Evolutionary conservation across 2,888 invertebrate species (phyloP).

Genomic region (Alloplasta piceator): DNA sequence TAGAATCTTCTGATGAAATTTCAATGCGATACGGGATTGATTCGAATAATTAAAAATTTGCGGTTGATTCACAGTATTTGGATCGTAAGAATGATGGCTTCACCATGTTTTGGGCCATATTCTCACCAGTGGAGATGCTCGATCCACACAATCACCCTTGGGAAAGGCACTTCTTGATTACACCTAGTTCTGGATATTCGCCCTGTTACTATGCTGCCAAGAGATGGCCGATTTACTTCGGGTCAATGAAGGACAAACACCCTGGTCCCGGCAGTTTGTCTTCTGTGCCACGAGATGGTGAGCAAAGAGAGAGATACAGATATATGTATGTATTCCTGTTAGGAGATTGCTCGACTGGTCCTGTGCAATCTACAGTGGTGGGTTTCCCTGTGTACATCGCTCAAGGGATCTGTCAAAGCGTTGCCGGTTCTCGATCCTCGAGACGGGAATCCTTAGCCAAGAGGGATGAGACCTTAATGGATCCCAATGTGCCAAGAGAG

Average conservation of each 20-base stretch:
- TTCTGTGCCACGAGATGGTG: not conserved
- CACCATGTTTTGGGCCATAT: too few relatives aligned
- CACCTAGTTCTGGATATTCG: too few relatives aligned
- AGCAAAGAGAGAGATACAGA: too few relatives aligned
- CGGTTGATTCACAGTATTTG: too few relatives aligned
- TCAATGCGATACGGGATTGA: too few relatives aligned
- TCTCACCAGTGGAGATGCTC: too few relatives aligned
- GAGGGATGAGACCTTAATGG: conserved; percentile 26
- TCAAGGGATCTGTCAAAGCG: conserved; percentile 19
- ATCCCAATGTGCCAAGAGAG: conserved; percentile 36
- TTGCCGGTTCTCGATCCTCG: conserved; percentile 20
- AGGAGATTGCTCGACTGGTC: not conserved
- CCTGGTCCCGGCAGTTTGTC: not conserved
- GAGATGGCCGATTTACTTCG: conserved; percentile 1
- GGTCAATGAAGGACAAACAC: conserved; percentile 3
- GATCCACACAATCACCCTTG: too few relatives aligned
- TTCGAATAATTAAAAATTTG: too few relatives aligned
- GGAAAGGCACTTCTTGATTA: too few relatives aligned
- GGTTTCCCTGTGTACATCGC: not conserved
- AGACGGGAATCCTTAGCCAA: conserved; percentile 17
- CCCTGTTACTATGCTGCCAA: too few relatives aligned
- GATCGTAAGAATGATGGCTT: too few relatives aligned
- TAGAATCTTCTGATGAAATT: too few relatives aligned
- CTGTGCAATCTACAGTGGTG: not conserved
- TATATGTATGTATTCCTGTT: not conserved